Evolutionary conservation across 1,140 invertebrate species (phyloP), one percentile per base, ranked within the genome.

Genomic region (Yoshiicerus persimilis): DNA sequence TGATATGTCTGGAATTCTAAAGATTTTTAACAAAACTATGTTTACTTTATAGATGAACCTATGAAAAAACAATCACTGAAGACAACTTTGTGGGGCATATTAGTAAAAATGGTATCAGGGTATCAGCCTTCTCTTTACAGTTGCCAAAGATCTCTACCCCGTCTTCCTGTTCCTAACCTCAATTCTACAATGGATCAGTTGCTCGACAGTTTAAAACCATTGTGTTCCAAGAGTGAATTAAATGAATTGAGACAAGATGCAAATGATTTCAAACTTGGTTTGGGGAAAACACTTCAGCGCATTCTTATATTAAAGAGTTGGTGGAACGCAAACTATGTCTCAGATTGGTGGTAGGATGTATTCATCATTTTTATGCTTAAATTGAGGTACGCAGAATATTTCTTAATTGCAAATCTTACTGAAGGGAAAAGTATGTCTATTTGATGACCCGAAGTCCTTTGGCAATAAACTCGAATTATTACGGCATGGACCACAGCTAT

Each of bases 321-420:
- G 93, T 93, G 93, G 92, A 92, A 92, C n/a, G 92, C 92, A 30
- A 93, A 94, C 89, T 94, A 93, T 91, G 93, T 94, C 27, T 93
- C 92, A 80, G 94, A 94, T 87, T 94, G 93, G 93, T 94, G 94
- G 94, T 94, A 92, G 92, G 93, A 20, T 20, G 36, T 4, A 39
- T 83, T 70, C 2, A 6, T 41, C 11, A 9, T 6, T 41, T 41
- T 41, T 5, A 13, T 41, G 10, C 11, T 20, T 8, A 4, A 13
- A 4, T 47, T 20, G 39, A 41, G 39, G 9, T 41, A 41, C n/a
- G n/a, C n/a, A n/a, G n/a, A n/a, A n/a, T n/a, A 41, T 41, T 41
- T 41, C n/a, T 20, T 56, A 1, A 47, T 64, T 83, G 34, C 32
- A 75, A n/a, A 47, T 41, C 2, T 47, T 11, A 10, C 41, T 66